Evolutionary conservation across 1,140 invertebrate genomes (phyloP).

Genomic region (Octopus sinensis): DNA sequence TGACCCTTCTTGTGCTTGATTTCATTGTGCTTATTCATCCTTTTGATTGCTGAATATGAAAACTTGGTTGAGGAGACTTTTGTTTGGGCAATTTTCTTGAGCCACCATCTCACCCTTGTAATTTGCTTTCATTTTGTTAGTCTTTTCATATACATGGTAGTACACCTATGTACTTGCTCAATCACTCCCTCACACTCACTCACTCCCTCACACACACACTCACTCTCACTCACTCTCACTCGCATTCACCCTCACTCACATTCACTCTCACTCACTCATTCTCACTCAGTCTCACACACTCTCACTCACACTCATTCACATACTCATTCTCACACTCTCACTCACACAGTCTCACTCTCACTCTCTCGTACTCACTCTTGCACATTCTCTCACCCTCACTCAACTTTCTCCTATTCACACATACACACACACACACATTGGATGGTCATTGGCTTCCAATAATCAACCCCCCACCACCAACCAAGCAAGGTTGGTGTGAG

Average conservation of each 20-base stretch:
- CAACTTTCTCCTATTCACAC: neutral
- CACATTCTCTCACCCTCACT: neutral
- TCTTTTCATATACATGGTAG: too few species aligned
- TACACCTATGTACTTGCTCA: neutral
- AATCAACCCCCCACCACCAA: too few species aligned
- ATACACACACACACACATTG: neutral
- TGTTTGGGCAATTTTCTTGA: too few species aligned
- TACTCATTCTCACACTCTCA: neutral
- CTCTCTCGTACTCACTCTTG: neutral
- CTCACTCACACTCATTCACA: neutral
- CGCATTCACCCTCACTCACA: neutral
- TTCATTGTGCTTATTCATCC: too few species aligned
- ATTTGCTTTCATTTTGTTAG: too few species aligned
- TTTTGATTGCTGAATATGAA: too few species aligned
- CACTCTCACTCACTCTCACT: neutral
- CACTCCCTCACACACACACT: neutral
- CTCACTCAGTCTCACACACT: neutral
- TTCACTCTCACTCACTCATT: slow-evolving; percentile 6
- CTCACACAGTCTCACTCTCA: neutral
- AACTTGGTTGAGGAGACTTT: too few species aligned
- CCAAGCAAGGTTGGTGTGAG: too few species aligned
- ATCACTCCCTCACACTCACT: neutral
- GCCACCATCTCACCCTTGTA: too few species aligned
- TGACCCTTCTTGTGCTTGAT: too few species aligned
- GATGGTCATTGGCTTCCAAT: too few species aligned